Base-by-base conservation (phyloP, 2,888 invertebrate species). In the Thelaira solivaga region DNA sequence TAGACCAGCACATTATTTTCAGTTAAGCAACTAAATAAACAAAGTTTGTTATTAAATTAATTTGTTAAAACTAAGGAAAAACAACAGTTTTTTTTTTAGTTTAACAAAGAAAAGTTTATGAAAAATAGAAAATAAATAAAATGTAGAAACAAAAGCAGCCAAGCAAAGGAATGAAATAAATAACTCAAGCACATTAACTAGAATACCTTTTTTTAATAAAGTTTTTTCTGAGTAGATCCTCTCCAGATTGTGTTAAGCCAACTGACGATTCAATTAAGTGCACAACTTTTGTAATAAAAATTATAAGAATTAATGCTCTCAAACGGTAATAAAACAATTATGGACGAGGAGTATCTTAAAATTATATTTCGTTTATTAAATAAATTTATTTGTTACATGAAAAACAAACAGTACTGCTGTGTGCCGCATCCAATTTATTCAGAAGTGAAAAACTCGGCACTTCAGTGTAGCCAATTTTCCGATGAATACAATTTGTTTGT, bases 221-320 rank as follows among this genome's bases (percentile, higher is more conserved):
- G 47, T 57, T 67, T 34, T 31, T 53, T 20, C 2, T n/a, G n/a
- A n/a, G n/a, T 10, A 47, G 22, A 11, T 26, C 31, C 29, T 59
- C n/a, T 8, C 6, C 20, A 55, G n/a, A 16, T 22, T 61, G 47
- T 49, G 57, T 34, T 62, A 53, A 71, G 51, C 51, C 43, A 62
- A 45, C 53, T 31, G 24, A 74, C 49, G 51, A 74, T 67, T 74
- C 59, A 74, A 74, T 74, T 67, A 74, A 47, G 16, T 41, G 72
- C 13, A 39, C 11, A 64, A 47, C 34, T 72, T 64, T 72, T 64
- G 49, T 72, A 47, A 47, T 8, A 24, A n/a, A n/a, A n/a, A n/a
- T n/a, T n/a, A n/a, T n/a, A n/a, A n/a, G n/a, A n/a, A n/a, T n/a
- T n/a, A n/a, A n/a, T n/a, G n/a, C n/a, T n/a, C n/a, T n/a, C n/a